Conservation (phyloP, 2,888 invertebrate species). For the Calliopum simillimum region DNA sequence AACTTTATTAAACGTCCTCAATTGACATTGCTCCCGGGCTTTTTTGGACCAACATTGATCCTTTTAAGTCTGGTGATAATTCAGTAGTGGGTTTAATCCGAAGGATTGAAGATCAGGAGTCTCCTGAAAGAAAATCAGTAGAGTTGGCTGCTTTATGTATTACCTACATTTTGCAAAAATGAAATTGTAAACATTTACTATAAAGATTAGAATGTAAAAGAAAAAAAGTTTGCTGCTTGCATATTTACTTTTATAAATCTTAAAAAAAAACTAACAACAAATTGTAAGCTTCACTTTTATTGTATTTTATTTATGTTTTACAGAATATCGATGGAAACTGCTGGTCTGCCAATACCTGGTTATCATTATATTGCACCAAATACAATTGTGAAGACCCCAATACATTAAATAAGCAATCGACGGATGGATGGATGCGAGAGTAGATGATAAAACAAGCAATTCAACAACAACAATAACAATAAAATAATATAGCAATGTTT, state of each 20-base stretch:
- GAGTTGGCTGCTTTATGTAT: too few species aligned
- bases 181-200: background rate
- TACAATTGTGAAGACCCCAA: constrained; percentile 92
- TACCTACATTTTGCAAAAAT: constrained; percentile 8
- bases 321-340: constrained; percentile 97
- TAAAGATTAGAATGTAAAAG: background rate
- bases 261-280: background rate
- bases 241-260: constrained; percentile 33
- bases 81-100: too few species aligned
- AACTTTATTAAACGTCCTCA: too few species aligned
- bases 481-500: background rate
- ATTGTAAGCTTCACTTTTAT: constrained; percentile 17
- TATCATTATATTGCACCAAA: constrained; percentile 94
- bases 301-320: constrained; percentile 53
- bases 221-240: constrained; percentile 14
- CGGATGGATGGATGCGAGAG: constrained; percentile 29
- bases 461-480: constrained; percentile 35
- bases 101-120: too few species aligned
- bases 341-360: constrained; percentile 89
- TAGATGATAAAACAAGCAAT: constrained; percentile 30
- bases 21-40: too few species aligned
- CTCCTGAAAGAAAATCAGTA: too few species aligned
- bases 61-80: too few species aligned
- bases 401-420: constrained; percentile 73
- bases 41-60: too few species aligned